Conservation (phyloP, 2,113 vertebrate species). For the Phylloscopus whistleri region DNA sequence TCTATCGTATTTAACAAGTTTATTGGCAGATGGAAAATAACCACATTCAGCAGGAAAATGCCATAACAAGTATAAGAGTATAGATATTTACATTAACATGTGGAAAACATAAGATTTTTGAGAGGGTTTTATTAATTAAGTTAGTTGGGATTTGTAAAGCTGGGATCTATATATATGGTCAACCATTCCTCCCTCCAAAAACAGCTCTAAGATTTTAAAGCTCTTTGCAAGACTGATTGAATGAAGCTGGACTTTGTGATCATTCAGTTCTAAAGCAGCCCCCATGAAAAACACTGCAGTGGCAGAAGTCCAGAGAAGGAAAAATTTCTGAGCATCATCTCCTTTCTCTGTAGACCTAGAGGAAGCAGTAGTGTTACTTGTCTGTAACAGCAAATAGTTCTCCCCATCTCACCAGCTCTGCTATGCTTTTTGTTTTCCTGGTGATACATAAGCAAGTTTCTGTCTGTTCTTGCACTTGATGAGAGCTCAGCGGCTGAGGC, state of each 20-base stretch:
- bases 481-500: not conserved
- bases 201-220: not conserved
- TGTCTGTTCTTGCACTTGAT: not conserved
- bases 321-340: not conserved
- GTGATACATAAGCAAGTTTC: not conserved
- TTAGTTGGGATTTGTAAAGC: not conserved
- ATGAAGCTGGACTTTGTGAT: not conserved
- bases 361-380: not conserved
- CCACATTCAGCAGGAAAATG: not conserved
- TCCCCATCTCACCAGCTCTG: not conserved
- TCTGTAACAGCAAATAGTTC: not conserved
- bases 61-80: not conserved
- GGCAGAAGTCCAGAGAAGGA: not conserved
- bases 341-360: not conserved
- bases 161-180: not conserved
- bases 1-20: not conserved
- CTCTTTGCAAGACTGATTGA: not conserved
- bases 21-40: constrained; percentile 4
- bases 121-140: not conserved
- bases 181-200: not conserved
- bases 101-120: not conserved
- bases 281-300: not conserved
- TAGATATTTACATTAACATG: not conserved
- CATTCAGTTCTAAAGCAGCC: not conserved
- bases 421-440: not conserved